Evolutionary conservation across 2,113 vertebrate genomes (phyloP), one percentile per base, ranked within the genome.

Genomic region (Limnothrissa miodon): DNA sequence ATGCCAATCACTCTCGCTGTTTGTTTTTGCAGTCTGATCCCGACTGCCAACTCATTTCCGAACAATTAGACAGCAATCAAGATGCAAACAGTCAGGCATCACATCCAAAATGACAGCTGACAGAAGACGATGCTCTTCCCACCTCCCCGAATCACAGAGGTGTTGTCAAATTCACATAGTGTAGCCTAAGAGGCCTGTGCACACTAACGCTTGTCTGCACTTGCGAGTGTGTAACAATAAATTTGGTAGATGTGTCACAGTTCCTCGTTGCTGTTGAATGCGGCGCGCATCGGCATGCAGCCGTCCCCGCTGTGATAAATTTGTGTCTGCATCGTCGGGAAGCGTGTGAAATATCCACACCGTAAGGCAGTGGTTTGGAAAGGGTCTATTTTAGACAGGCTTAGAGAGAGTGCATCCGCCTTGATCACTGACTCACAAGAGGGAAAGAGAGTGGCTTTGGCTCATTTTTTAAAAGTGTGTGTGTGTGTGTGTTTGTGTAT

Each of bases 301-400:
- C 33, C 80, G 80, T 81, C 82, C 51, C 62, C 80, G 80, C 56
- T 42, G 51, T 86, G 44, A 84, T 88, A 89, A 87, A 91, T 89
- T 87, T 53, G 84, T 80, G 39, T 45, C 23, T 21, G 39, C 78
- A 81, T 87, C 36, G 86, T 84, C 23, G 39, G 78, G 74, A 90
- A 84, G 51, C 44, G 39, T 85, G 15, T 87, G 79, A 88, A 86
- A 80, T 82, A 74, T 56, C 48, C 45, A 1, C 45, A 56, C 82
- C 80, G 87, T 5, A 62, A 89, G 85, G 83, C 83, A 83, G 15
- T 11, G 78, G 21, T 66, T 29, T 84, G 84, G 56, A 91, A 89
- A 83, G 83, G 66, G 82, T 92, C 84, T 90, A 85, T 89, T 92
- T 89, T 80, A 53, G 83, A 85, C 42, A 15, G 51, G 53, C 87